Percentiles rank a stretch among this genome's conserved stretches.
Conservation (phyloP, 1,140 invertebrate species). For the Cheumatopsyche charites region DNA sequence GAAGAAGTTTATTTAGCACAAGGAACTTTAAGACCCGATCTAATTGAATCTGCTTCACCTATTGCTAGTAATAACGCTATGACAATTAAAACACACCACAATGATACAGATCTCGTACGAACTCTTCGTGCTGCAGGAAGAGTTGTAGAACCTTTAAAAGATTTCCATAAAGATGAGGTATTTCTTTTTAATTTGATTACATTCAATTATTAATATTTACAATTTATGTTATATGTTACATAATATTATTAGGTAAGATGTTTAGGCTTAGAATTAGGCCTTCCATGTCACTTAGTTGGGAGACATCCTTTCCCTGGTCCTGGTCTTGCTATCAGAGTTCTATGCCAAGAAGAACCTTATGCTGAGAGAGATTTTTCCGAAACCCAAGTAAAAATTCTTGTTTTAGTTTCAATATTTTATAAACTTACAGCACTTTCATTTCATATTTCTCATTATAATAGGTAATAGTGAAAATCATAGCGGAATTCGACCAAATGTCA, state of each 20-base stretch:
- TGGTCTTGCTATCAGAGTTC: constrained; percentile 91
- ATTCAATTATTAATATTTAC: constrained; percentile 36
- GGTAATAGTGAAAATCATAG: constrained; percentile 92
- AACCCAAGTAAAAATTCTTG: constrained; percentile 70
- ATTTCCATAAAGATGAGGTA: constrained; percentile 99
- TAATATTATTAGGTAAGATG: constrained; percentile 60
- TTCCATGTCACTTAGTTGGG: constrained; percentile 85
- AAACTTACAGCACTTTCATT: not conserved
- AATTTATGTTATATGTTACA: constrained; percentile 45
- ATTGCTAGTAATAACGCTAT: constrained; percentile 88
- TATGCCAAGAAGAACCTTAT: constrained; percentile 96
- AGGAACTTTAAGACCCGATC: constrained; percentile 94
- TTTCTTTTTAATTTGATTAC: not conserved
- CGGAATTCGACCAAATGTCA: constrained; percentile 89
- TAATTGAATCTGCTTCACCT: constrained; percentile 95
- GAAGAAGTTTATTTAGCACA: constrained; percentile 88
- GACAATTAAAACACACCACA: constrained; percentile 99
- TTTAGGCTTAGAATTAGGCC: constrained; percentile 86
- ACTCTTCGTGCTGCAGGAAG: constrained; percentile 82
- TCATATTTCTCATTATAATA: constrained; percentile 47
- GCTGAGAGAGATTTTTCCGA: constrained; percentile 95
- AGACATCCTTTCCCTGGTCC: constrained; percentile 97
- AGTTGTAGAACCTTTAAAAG: constrained; percentile 96
- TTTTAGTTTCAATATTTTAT: no score
- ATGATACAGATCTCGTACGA: constrained; percentile 96